Base-by-base conservation (phyloP, 2,888 invertebrate genomes). In the Oscheius myriophilus region DNA sequence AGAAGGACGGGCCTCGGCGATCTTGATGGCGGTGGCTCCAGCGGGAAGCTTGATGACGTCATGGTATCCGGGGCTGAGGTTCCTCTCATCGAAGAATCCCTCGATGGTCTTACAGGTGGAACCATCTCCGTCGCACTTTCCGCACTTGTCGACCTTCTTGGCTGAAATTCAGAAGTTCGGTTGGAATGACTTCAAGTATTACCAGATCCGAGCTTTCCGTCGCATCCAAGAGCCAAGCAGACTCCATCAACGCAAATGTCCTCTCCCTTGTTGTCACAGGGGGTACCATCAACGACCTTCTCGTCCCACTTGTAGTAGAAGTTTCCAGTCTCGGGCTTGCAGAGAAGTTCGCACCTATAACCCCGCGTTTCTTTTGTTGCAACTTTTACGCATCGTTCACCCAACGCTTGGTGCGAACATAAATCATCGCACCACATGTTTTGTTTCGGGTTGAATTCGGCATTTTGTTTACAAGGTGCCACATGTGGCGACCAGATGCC, bases 191-290 rank as follows among this genome's bases (percentile, higher is more conserved):
- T 49, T 33, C 33, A 33, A 33, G 33, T 23, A 42, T 63, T 55
- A 83, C 82, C 89, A 6, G 96, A 96, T 14, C 95, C 96, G 83
- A 96, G 89, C 91, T 94, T 92, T 91, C 92, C 92, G 88, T 96
- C 96, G 87, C 96, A 96, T 67, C 96, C 96, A 51, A 96, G 93
- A 11, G 92, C 91, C 93, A 93, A 91, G 87, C 97, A 98, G 87
- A 91, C 91, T 69, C 97, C 97, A 87, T 94, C 91, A 63, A 98
- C 96, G 87, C 97, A 98, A 79, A 97, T 92, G 86, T 96, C 93
- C 81, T 92, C 91, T 46, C 91, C 91, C 59, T 85, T 84, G 84
- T 93, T 92, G 71, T 93, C 88, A 93, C 80, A 91, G 90, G 53
- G 93, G 92, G 89, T 97, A 92, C 73, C 91, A 90, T 75, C 96